These are phyloP conservation scores for cattle (Bos taurus) DNA, from an alignment of 2,113 vertebrate genomes.

Conservation along the genomic window ARS-UCD2.0 NC_037347.1:25795501-25796000, in stretches of 20 bases:
- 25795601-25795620: neutral
- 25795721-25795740: neutral
- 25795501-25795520: neutral
- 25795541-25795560: neutral
- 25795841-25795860: neutral
- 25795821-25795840: neutral
- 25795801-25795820: neutral
- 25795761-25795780: neutral
- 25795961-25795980: neutral
- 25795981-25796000: rapidly evolving
- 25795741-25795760: neutral
- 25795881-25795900: neutral
- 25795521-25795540: neutral
- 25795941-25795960: neutral
- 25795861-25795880: neutral
- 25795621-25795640: neutral
- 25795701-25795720: neutral
- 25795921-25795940: neutral
- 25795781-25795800: neutral
- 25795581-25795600: neutral
- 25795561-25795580: neutral
- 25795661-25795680: neutral
- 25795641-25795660: neutral
- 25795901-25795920: neutral
- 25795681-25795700: neutral